Conservation (phyloP, 2,888 invertebrate species). For the Melieria omissa region DNA sequence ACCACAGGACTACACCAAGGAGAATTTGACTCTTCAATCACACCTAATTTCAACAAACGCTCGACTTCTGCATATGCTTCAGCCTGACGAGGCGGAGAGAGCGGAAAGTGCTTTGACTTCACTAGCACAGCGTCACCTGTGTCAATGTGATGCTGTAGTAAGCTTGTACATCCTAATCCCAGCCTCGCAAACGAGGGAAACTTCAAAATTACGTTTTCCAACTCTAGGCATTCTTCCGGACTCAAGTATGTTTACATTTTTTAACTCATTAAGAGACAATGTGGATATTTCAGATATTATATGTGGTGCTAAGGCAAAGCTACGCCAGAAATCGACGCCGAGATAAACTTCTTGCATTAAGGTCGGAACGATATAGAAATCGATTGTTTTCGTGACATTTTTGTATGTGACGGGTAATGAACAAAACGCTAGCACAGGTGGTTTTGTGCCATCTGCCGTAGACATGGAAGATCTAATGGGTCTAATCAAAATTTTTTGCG, state of each 20-base stretch:
- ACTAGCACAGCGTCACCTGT: too few species aligned
- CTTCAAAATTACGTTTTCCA: too few species aligned
- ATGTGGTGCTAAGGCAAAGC: background rate
- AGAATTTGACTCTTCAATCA: slow-evolving; percentile 35
- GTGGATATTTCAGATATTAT: too few species aligned
- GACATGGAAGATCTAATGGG: background rate
- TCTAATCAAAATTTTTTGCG: too few species aligned
- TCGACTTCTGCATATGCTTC: slow-evolving; percentile 37
- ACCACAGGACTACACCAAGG: slow-evolving; percentile 33
- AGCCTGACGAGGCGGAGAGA: background rate
- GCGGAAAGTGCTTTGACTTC: slow-evolving; percentile 1
- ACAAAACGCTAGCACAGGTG: background rate
- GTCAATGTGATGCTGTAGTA: too few species aligned
- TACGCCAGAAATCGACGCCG: slow-evolving; percentile 32
- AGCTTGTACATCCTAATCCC: too few species aligned
- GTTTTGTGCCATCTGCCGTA: slow-evolving; percentile 15
- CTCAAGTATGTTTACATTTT: too few species aligned
- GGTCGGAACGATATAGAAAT: slow-evolving; percentile 23
- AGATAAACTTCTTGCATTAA: slow-evolving; percentile 27
- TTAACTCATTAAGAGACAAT: too few species aligned
- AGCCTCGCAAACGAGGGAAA: too few species aligned
- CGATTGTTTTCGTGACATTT: background rate
- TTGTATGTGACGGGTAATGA: background rate
- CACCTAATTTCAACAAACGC: slow-evolving; percentile 26
- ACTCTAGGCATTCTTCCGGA: too few species aligned